Conservation (phyloP, 23 tunicate species). For the Trididemnum nubilum region DNA sequence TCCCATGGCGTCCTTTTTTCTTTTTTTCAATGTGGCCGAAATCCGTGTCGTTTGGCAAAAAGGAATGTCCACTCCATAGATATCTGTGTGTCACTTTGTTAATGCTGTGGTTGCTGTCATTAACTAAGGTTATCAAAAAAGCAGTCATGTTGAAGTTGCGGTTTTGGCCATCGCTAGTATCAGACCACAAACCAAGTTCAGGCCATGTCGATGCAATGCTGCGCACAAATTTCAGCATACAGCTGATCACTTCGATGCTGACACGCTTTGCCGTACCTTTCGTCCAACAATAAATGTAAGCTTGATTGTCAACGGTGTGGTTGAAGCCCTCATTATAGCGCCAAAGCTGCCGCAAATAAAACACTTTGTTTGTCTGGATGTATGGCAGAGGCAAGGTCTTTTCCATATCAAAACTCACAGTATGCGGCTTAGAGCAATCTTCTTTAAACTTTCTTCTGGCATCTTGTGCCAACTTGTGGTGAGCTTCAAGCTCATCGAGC, state of each 20-base stretch:
- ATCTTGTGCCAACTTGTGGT: neutral
- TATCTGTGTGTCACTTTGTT: conserved; percentile 18
- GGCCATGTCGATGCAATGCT: neutral
- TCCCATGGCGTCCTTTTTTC: neutral
- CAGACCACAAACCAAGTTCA: conserved; percentile 6
- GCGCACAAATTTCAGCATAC: neutral
- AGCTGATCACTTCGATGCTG: neutral
- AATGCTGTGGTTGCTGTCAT: neutral
- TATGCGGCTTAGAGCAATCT: conserved; percentile 1
- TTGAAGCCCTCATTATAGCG: neutral
- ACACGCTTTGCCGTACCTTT: conserved; percentile 7
- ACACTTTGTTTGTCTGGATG: conserved; percentile 10
- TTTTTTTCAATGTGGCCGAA: conserved; percentile 22
- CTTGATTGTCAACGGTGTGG: conserved; percentile 7
- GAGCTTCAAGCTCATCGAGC: conserved; percentile 7
- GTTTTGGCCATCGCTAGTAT: conserved; percentile 16
- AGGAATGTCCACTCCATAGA: conserved; percentile 24
- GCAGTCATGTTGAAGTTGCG: conserved; percentile 6
- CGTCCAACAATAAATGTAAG: conserved; percentile 9
- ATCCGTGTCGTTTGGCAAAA: conserved; percentile 6
- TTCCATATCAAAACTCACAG: conserved; percentile 15
- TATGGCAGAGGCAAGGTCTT: conserved; percentile 19
- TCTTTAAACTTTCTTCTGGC: neutral
- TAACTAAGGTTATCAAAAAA: neutral
- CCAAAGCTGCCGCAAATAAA: conserved; percentile 19